Evolutionary conservation across 2,888 invertebrate genomes (phyloP).

Genomic region (Dilophus febrilis): DNA sequence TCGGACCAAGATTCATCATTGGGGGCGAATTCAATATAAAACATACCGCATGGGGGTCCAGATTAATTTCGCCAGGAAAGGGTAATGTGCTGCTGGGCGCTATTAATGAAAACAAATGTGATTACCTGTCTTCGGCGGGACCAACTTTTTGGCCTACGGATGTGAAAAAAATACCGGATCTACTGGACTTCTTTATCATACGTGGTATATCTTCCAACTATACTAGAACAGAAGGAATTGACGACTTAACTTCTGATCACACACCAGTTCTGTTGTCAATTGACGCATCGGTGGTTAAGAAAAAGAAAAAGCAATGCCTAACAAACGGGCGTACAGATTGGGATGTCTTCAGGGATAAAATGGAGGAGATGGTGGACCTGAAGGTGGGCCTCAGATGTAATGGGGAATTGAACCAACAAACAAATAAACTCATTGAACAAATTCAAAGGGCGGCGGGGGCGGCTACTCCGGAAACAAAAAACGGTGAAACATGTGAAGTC

Average conservation of each 20-base stretch:
- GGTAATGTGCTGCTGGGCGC: slow-evolving; percentile 3
- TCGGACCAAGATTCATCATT: neutral
- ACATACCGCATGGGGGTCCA: slow-evolving; percentile 12
- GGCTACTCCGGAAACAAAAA: neutral
- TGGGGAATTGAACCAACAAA: neutral
- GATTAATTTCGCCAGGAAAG: slow-evolving; percentile 9
- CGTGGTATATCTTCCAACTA: slow-evolving; percentile 9
- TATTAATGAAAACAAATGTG: neutral
- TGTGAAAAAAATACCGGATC: slow-evolving; percentile 13
- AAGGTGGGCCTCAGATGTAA: neutral
- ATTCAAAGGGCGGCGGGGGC: neutral
- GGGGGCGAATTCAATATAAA: slow-evolving; percentile 10
- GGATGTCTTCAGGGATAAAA: neutral
- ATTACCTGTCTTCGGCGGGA: slow-evolving; percentile 9
- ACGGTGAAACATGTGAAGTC: too few relatives aligned
- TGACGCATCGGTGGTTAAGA: neutral
- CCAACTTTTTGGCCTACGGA: slow-evolving; percentile 16
- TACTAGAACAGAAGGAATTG: neutral
- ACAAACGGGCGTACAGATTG: neutral
- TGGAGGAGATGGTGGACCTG: neutral
- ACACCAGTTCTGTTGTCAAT: neutral
- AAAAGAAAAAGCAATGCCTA: neutral
- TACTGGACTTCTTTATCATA: slow-evolving; percentile 13
- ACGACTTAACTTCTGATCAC: neutral
- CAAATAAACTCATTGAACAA: neutral